These are phyloP conservation scores for Spermophilus dauricus DNA, from an alignment of 2,113 vertebrate species.

Conservation along the genomic window DNA sequence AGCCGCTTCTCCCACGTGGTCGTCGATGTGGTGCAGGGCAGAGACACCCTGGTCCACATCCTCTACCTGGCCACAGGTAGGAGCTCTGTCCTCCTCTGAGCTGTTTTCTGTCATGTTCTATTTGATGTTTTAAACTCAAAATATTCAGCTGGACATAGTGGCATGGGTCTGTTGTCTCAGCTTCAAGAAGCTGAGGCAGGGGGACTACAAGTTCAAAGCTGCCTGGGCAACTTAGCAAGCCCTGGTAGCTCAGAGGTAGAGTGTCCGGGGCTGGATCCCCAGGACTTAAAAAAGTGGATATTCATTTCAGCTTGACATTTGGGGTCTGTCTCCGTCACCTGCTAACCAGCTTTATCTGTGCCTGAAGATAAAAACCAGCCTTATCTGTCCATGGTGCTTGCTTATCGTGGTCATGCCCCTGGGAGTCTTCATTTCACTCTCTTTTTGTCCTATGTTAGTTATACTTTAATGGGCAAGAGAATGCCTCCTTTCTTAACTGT, in stretches of 20 bases:
- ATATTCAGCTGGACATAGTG: accelerated
- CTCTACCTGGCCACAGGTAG: conserved; percentile 98
- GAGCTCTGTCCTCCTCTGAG: not conserved
- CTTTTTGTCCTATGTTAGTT: not conserved
- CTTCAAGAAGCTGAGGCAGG: too few species aligned
- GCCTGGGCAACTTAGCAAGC: too few species aligned
- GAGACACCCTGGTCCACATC: conserved; percentile 95
- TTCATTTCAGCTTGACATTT: accelerated
- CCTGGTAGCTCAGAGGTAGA: too few species aligned
- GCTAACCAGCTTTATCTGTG: not conserved
- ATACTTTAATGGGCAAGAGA: not conserved
- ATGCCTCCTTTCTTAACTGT: not conserved
- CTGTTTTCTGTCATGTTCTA: accelerated
- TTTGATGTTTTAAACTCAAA: not conserved
- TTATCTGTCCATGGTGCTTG: accelerated
- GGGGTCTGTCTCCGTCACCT: not conserved
- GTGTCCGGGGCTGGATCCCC: too few species aligned
- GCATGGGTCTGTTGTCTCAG: too few species aligned
- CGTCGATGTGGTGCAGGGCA: conserved; percentile 97
- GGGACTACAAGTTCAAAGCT: too few species aligned
- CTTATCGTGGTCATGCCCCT: accelerated
- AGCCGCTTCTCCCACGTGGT: conserved; percentile 96
- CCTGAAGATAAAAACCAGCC: too few species aligned
- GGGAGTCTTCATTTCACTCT: not conserved
- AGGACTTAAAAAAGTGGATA: too few species aligned